phyloP scores from a whole-genome alignment of 2,888 invertebrate genomes.

The Odontothrips loti region DNA sequence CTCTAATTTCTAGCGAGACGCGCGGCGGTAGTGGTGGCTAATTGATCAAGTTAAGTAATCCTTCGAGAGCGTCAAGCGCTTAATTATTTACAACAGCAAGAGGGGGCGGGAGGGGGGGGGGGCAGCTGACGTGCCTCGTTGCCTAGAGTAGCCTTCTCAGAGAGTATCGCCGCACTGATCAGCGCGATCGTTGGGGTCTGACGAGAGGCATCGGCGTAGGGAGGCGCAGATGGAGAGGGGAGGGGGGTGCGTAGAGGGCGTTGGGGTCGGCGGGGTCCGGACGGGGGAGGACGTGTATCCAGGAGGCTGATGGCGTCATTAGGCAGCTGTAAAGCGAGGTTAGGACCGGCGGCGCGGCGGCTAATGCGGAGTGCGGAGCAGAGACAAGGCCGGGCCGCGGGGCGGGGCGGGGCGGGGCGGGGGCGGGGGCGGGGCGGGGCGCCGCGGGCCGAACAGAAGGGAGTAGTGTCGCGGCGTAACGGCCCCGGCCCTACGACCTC shows the following conservation, averaged over 20 bases:
- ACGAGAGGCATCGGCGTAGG: not conserved
- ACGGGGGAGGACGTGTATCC: not conserved
- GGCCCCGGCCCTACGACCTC: too few species aligned
- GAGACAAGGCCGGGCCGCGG: too few species aligned
- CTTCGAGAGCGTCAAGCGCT: not conserved
- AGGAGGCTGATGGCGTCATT: not conserved
- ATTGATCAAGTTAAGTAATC: conserved; percentile 2
- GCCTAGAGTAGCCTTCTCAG: not conserved
- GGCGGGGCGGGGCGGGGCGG: too few species aligned
- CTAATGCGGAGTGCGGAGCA: too few species aligned
- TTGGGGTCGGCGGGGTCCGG: not conserved
- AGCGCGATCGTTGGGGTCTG: not conserved
- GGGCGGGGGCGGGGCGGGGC: too few species aligned
- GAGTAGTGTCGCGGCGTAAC: not conserved
- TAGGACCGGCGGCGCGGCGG: not conserved
- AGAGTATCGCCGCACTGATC: too few species aligned
- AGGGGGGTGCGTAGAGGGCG: not conserved
- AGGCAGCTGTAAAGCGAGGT: not conserved
- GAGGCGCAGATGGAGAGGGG: not conserved
- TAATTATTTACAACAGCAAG: not conserved
- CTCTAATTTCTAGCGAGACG: not conserved
- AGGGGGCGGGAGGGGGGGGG: not conserved
- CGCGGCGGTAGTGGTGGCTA: not conserved
- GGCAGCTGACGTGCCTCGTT: not conserved
- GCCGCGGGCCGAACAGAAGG: too few species aligned